Evolutionary conservation across 2,888 invertebrate genomes (phyloP).

Genomic region (Theretra japonica): DNA sequence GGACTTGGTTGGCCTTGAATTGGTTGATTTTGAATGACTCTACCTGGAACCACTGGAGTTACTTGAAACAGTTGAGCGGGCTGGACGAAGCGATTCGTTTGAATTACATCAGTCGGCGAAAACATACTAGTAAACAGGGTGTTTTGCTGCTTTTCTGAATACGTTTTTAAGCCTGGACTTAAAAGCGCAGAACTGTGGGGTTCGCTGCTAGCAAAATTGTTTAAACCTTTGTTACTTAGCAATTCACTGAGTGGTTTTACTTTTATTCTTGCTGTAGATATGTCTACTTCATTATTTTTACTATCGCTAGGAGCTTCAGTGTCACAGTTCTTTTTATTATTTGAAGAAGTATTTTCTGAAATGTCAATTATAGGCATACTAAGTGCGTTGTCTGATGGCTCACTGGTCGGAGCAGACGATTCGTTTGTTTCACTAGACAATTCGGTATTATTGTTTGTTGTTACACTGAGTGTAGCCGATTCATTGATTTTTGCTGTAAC

Average conservation of each 20-base stretch:
- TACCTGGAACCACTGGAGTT: background rate
- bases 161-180: background rate
- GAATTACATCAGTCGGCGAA: background rate
- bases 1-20: background rate
- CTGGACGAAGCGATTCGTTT: background rate
- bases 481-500: conserved; percentile 33
- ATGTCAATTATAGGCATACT: conserved; percentile 68
- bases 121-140: background rate
- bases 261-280: conserved; percentile 60
- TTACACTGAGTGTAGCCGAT: background rate
- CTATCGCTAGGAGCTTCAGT: too few relatives aligned
- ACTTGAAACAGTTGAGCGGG: background rate
- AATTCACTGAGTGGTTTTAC: conserved; percentile 72
- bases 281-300: background rate
- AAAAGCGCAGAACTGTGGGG: background rate
- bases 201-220: conserved; percentile 42
- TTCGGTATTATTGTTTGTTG: background rate
- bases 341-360: conserved; percentile 37
- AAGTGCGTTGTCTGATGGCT: conserved; percentile 30
- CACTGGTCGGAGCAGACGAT: background rate
- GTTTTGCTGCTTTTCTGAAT: background rate
- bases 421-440: background rate
- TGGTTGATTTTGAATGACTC: background rate
- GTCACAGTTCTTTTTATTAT: background rate
- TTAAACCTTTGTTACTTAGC: conserved; percentile 60